These are phyloP conservation scores for Schizotus pectinicornis DNA, from an alignment of 2,888 invertebrate species.

Conservation along the genomic window DNA sequence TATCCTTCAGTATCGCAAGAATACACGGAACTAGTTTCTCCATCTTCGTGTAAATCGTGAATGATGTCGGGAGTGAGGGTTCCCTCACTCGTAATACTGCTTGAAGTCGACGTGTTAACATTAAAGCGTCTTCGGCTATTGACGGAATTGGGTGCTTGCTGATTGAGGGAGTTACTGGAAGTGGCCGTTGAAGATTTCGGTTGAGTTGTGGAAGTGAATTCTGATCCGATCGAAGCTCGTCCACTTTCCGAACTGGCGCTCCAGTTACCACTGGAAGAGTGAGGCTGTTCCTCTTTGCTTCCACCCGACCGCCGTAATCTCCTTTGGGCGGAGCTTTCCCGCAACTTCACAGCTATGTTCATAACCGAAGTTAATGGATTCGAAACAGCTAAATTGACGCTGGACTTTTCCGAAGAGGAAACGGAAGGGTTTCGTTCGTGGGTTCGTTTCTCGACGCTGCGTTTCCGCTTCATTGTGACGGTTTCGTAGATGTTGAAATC, in stretches of 20 bases:
- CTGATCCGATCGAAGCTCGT: slow-evolving; percentile 83
- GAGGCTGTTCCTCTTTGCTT: slow-evolving; percentile 79
- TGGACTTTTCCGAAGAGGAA: slow-evolving; percentile 75
- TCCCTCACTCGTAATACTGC: slow-evolving; percentile 84
- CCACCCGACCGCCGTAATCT: slow-evolving; percentile 71
- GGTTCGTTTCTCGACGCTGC: slow-evolving; percentile 66
- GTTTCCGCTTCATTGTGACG: slow-evolving; percentile 68
- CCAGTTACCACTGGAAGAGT: slow-evolving; percentile 94
- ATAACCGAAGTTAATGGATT: slow-evolving; percentile 65
- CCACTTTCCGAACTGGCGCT: slow-evolving; percentile 91
- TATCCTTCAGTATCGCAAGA: slow-evolving; percentile 98
- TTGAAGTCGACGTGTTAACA: slow-evolving; percentile 77
- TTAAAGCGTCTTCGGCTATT: slow-evolving; percentile 68
- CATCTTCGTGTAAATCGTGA: slow-evolving; percentile 80
- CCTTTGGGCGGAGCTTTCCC: slow-evolving; percentile 76
- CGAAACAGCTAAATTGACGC: slow-evolving; percentile 64
- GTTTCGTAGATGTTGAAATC: slow-evolving; percentile 72
- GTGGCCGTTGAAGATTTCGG: slow-evolving; percentile 74
- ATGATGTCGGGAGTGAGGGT: slow-evolving; percentile 84
- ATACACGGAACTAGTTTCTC: slow-evolving; percentile 89
- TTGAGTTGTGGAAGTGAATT: slow-evolving; percentile 75
- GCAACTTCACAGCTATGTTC: slow-evolving; percentile 72
- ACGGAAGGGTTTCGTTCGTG: slow-evolving; percentile 78
- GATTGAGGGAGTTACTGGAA: slow-evolving; percentile 73
- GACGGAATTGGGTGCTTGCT: slow-evolving; percentile 71